These are phyloP conservation scores for Acanthoscelides obtectus DNA, from an alignment of 2,888 invertebrate genomes.

Conservation along the genomic window DNA sequence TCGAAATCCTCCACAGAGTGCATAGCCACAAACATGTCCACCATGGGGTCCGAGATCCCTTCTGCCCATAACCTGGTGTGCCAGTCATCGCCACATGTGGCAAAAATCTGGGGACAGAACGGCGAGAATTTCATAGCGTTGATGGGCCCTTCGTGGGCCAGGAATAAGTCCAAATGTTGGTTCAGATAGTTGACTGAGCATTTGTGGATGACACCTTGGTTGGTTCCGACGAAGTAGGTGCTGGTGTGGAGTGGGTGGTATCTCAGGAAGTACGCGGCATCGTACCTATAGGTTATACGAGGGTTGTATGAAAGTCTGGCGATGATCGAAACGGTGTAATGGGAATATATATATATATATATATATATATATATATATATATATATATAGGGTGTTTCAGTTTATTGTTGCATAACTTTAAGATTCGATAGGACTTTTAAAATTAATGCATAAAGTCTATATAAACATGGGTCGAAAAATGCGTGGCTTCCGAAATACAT, in stretches of 20 bases:
- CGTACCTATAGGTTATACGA: too few species aligned
- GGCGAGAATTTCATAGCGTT: constrained; percentile 69
- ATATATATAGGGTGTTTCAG: too few species aligned
- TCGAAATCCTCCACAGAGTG: constrained; percentile 53
- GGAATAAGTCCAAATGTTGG: constrained; percentile 47
- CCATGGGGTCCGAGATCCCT: constrained; percentile 52
- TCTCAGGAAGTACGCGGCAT: constrained; percentile 58
- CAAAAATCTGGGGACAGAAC: constrained; percentile 62
- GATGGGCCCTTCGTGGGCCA: constrained; percentile 72
- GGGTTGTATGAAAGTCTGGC: constrained; percentile 11
- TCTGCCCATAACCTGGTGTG: constrained; percentile 71
- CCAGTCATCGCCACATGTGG: constrained; percentile 78
- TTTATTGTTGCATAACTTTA: too few species aligned
- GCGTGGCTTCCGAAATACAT: too few species aligned
- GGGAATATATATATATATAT: too few species aligned
- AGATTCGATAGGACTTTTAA: too few species aligned
- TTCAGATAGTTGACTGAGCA: constrained; percentile 80
- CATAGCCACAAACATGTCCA: constrained; percentile 49
- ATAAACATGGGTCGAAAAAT: too few species aligned
- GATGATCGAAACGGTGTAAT: constrained; percentile 61
- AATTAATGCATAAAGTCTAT: too few species aligned
- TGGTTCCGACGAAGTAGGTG: constrained; percentile 75
- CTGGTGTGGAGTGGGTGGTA: constrained; percentile 58
- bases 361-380: too few species aligned
- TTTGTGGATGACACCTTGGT: constrained; percentile 78